Percentiles rank a stretch among this genome's conserved stretches.
These are phyloP conservation scores for Plagiodera versicolora DNA, from an alignment of 2,888 invertebrate genomes.

Conservation along the genomic window DNA sequence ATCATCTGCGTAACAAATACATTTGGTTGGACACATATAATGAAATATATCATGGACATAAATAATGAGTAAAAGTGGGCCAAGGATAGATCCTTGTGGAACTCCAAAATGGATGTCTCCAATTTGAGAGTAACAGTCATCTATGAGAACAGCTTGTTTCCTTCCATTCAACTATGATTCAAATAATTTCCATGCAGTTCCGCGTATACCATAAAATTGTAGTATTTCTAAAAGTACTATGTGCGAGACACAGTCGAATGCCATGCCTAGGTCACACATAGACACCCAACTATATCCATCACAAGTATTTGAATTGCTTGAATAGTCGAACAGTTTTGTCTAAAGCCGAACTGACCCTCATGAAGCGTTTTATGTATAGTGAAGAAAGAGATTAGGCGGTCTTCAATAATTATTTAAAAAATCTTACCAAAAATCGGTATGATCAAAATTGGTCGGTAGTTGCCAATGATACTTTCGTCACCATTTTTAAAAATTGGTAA, in stretches of 20 bases:
- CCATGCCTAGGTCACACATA: neutral
- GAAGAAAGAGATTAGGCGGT: neutral
- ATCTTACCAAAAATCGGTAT: conserved; percentile 4
- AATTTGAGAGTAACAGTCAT: conserved; percentile 5
- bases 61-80: neutral
- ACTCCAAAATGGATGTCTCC: neutral
- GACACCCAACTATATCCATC: neutral
- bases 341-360: neutral
- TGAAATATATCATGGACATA: neutral
- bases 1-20: too few relatives aligned
- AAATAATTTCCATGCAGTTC: neutral
- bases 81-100: neutral
- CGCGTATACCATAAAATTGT: neutral
- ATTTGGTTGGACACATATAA: too few relatives aligned
- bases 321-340: neutral
- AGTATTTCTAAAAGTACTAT: neutral
- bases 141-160: neutral
- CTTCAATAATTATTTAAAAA: neutral
- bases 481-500: neutral
- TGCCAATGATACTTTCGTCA: neutral
- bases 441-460: neutral
- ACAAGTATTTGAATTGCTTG: conserved; percentile 2
- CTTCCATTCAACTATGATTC: neutral
- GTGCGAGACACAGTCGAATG: conserved; percentile 5
- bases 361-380: neutral